Evolutionary conservation across 2,888 invertebrate genomes (phyloP).

Genomic region (Tetragonula carbonaria): DNA sequence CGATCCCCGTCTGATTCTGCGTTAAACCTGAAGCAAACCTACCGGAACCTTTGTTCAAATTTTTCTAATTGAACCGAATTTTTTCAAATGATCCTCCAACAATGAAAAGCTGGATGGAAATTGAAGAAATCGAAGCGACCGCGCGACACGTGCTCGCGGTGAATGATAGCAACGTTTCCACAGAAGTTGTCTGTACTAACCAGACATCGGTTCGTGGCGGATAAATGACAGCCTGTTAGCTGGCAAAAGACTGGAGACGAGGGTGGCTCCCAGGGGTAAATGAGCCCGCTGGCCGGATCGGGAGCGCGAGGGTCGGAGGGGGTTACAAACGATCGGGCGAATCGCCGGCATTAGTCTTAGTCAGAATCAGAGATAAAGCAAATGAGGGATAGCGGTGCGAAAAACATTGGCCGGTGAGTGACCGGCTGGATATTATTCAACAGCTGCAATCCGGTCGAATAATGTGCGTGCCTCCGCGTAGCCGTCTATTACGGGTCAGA

Average conservation of each 20-base stretch:
- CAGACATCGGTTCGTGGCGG: slow-evolving; percentile 68
- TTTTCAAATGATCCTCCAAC: not conserved
- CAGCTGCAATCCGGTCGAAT: slow-evolving; percentile 64
- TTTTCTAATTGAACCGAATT: not conserved
- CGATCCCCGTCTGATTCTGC: slow-evolving; percentile 23
- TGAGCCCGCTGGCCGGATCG: slow-evolving; percentile 60
- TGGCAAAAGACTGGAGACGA: slow-evolving; percentile 71
- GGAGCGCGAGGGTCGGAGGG: slow-evolving; percentile 55
- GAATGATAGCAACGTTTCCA: slow-evolving; percentile 61
- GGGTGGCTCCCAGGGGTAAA: slow-evolving; percentile 69
- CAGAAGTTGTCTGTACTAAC: slow-evolving; percentile 61
- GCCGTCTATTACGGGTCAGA: slow-evolving; percentile 54
- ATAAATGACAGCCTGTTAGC: slow-evolving; percentile 72
- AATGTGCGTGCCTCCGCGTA: slow-evolving; percentile 51
- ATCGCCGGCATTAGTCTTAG: slow-evolving; percentile 80
- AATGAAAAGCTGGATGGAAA: not conserved
- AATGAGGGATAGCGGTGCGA: slow-evolving; percentile 76
- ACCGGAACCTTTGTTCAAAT: not conserved
- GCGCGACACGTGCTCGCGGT: slow-evolving; percentile 8
- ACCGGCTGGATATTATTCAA: slow-evolving; percentile 62
- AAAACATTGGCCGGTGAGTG: slow-evolving; percentile 69
- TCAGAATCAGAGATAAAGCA: slow-evolving; percentile 81
- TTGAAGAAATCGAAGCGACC: not conserved
- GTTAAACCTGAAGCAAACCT: not conserved
- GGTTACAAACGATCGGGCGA: slow-evolving; percentile 80